phyloP scores from a whole-genome alignment of 2,113 vertebrate genomes.

The Daboia siamensis region DNA sequence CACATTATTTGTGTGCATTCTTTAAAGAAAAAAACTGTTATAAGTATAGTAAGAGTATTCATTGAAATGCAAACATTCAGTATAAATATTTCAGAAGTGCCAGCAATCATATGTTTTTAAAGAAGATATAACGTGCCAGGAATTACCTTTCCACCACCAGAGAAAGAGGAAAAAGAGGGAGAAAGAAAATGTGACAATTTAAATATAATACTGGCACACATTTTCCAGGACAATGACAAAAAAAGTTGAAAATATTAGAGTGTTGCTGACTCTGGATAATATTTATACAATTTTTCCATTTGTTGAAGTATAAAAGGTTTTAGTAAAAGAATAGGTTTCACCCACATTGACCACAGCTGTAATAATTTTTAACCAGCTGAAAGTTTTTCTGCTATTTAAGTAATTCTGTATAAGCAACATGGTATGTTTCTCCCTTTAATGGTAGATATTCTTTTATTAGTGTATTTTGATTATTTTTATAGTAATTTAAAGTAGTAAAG shows the following conservation, averaged over 20 bases:
- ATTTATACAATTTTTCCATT: constrained; percentile 74
- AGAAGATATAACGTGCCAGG: constrained; percentile 53
- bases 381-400: constrained; percentile 72
- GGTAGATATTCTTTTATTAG: constrained; percentile 68
- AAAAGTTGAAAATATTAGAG: constrained; percentile 58
- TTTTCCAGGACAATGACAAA: constrained; percentile 56
- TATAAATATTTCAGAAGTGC: constrained; percentile 63
- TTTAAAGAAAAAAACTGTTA: constrained; percentile 71
- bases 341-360: constrained; percentile 80
- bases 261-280: constrained; percentile 65
- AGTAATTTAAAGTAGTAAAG: constrained; percentile 61
- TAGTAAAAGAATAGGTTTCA: constrained; percentile 69
- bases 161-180: constrained; percentile 3
- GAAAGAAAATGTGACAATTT: constrained; percentile 48
- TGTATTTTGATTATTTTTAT: constrained; percentile 57
- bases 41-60: constrained; percentile 72
- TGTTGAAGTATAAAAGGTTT: constrained; percentile 73
- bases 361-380: constrained; percentile 69
- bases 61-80: constrained; percentile 72
- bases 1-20: constrained; percentile 78
- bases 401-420: constrained; percentile 82
- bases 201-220: constrained; percentile 43
- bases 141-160: constrained; percentile 28
- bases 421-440: constrained; percentile 69
- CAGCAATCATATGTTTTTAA: constrained; percentile 62